Conservation (phyloP, 2,113 vertebrate genomes). For the Climacteris rufus region DNA sequence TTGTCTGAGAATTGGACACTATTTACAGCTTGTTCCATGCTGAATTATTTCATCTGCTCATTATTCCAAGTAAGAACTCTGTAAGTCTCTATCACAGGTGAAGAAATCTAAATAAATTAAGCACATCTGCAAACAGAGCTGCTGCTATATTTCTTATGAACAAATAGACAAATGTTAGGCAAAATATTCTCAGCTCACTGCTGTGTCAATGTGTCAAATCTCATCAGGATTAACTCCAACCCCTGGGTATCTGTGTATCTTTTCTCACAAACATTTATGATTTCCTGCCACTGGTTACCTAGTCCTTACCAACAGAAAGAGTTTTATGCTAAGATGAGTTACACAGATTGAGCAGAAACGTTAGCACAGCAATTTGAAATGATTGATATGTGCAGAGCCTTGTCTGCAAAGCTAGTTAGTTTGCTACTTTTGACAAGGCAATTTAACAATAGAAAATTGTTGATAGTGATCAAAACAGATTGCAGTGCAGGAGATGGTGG, state of each 20-base stretch:
- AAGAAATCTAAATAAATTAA: constrained; percentile 55
- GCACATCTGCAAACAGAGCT: constrained; percentile 39
- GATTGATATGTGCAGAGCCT: background rate
- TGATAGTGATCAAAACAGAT: background rate
- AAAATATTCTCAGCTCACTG: background rate
- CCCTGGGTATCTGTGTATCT: background rate
- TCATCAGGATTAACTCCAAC: constrained; percentile 40
- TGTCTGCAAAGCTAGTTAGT: background rate
- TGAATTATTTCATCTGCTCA: constrained; percentile 4
- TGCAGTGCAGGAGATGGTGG: background rate
- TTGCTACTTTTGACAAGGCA: background rate
- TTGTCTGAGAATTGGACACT: background rate
- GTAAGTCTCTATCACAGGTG: constrained; percentile 22
- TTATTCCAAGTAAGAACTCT: constrained; percentile 10
- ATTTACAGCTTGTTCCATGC: background rate
- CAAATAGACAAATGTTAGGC: constrained; percentile 22
- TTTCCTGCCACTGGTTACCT: background rate
- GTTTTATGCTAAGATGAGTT: background rate
- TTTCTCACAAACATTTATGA: background rate
- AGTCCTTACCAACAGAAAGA: background rate
- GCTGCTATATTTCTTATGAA: constrained; percentile 18
- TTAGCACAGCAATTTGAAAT: background rate
- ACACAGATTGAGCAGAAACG: background rate
- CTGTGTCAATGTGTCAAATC: constrained; percentile 24
- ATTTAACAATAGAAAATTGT: background rate